Evolutionary conservation across 2,888 invertebrate species (phyloP).

Genomic region (Aquatica leii): DNA sequence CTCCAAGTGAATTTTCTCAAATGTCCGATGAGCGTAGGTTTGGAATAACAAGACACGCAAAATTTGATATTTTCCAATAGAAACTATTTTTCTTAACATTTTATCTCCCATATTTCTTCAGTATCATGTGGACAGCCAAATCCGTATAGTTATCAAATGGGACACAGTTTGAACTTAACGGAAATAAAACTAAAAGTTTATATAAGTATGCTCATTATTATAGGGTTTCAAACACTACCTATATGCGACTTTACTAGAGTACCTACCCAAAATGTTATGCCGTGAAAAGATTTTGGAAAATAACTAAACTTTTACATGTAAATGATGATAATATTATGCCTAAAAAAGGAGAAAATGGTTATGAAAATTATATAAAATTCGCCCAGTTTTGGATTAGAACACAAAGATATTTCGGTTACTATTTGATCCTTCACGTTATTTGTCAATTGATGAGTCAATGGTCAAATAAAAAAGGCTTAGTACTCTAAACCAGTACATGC

Average conservation of each 20-base stretch:
- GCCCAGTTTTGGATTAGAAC: background rate
- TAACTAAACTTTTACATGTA: background rate
- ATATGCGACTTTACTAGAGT: background rate
- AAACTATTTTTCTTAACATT: background rate
- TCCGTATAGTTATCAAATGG: background rate
- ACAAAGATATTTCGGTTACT: background rate
- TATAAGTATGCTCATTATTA: background rate
- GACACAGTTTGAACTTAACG: background rate
- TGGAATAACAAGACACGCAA: background rate
- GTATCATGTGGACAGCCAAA: background rate
- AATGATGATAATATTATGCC: conserved; percentile 4
- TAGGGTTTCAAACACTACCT: conserved; percentile 4
- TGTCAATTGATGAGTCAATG: conserved; percentile 16
- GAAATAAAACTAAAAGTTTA: background rate
- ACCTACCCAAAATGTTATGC: background rate
- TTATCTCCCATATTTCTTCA: background rate
- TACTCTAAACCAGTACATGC: too few relatives aligned
- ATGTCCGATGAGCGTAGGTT: background rate
- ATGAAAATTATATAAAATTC: background rate
- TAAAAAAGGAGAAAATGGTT: background rate
- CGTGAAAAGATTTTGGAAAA: background rate
- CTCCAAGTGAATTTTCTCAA: too few relatives aligned
- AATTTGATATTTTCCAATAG: background rate
- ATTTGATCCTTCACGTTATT: background rate
- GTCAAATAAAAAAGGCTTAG: conserved; percentile 2